phyloP scores from a whole-genome alignment of 2,113 vertebrate species.

The Protobothrops flavoviridis region DNA sequence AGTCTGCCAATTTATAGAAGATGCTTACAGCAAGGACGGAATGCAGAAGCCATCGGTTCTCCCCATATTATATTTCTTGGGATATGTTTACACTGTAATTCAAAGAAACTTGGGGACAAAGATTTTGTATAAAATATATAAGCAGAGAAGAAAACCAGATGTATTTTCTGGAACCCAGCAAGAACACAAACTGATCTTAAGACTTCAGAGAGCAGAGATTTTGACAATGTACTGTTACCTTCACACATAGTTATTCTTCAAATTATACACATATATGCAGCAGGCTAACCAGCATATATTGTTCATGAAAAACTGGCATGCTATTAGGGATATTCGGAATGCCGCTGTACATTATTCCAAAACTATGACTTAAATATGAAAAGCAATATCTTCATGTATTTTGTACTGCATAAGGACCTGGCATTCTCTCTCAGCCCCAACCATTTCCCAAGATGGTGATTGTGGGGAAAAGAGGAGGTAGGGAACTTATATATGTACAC shows the following conservation, averaged over 20 bases:
- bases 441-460: neutral
- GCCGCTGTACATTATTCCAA: neutral
- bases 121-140: neutral
- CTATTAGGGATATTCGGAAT: neutral
- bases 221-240: neutral
- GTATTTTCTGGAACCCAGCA: neutral
- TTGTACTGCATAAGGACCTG: neutral
- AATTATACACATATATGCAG: neutral
- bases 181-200: neutral
- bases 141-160: neutral
- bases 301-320: neutral
- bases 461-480: neutral
- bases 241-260: neutral
- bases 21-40: neutral
- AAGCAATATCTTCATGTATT: neutral
- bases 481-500: neutral
- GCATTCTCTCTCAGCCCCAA: neutral
- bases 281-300: neutral
- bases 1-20: constrained; percentile 47
- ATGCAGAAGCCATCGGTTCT: constrained; percentile 12
- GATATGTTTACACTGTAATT: neutral
- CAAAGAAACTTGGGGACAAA: neutral
- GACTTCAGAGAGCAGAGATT: neutral
- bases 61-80: neutral
- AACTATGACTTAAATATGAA: neutral